These are phyloP conservation scores for Mechanitis messenoides DNA, from an alignment of 2,888 invertebrate genomes.

Conservation along the genomic window DNA sequence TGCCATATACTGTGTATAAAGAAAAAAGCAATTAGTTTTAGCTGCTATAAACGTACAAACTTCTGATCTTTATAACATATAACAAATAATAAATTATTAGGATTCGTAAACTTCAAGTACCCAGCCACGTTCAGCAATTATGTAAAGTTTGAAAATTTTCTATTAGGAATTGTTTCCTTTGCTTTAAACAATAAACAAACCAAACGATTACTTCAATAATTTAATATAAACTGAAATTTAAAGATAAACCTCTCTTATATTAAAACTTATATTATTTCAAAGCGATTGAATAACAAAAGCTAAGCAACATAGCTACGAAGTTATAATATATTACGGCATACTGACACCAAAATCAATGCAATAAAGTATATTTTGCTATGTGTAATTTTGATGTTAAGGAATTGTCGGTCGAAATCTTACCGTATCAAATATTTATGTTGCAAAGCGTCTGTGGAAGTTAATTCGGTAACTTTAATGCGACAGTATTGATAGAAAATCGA, in stretches of 20 bases:
- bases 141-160: neutral
- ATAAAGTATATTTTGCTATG: slow-evolving; percentile 11
- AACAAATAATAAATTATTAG: too few relatives aligned
- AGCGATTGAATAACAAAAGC: slow-evolving; percentile 10
- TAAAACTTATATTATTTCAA: slow-evolving; percentile 13
- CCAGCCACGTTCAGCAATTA: neutral
- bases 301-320: neutral
- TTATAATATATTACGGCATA: neutral
- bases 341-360: neutral
- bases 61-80: too few relatives aligned
- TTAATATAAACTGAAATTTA: slow-evolving; percentile 7
- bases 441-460: slow-evolving; percentile 20
- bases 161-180: neutral
- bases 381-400: neutral
- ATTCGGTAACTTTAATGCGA: slow-evolving; percentile 25
- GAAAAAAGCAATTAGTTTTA: too few relatives aligned
- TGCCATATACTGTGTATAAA: too few relatives aligned
- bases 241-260: slow-evolving; percentile 1
- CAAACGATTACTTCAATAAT: neutral
- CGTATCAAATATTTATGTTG: slow-evolving; percentile 25
- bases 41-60: too few relatives aligned
- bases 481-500: slow-evolving; percentile 25
- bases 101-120: too few relatives aligned
- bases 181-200: neutral
- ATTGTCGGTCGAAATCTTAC: slow-evolving; percentile 9